Evolutionary conservation across 2,113 vertebrate genomes (phyloP).

Genomic region (rabbit (Oryctolagus cuniculus)): mOryCun1.1 NC_091436.1:157297001-157297500

Average conservation of each 20-base stretch:
- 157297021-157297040: neutral
- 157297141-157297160: neutral
- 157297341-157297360: neutral
- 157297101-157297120: neutral
- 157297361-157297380: neutral
- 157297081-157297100: neutral
- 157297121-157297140: neutral
- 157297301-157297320: neutral
- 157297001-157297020: neutral
- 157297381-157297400: neutral
- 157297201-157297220: neutral
- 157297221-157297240: fast-evolving
- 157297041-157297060: neutral
- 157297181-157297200: neutral
- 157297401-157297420: neutral
- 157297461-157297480: neutral
- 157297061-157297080: neutral
- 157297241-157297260: neutral
- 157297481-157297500: neutral
- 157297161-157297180: neutral
- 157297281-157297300: neutral
- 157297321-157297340: neutral
- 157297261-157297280: fast-evolving
- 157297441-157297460: neutral
- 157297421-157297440: neutral